Evolutionary conservation across 2,113 vertebrate species (phyloP), one percentile per base, ranked within the genome.

Genomic region (Siniperca chuatsi): DNA sequence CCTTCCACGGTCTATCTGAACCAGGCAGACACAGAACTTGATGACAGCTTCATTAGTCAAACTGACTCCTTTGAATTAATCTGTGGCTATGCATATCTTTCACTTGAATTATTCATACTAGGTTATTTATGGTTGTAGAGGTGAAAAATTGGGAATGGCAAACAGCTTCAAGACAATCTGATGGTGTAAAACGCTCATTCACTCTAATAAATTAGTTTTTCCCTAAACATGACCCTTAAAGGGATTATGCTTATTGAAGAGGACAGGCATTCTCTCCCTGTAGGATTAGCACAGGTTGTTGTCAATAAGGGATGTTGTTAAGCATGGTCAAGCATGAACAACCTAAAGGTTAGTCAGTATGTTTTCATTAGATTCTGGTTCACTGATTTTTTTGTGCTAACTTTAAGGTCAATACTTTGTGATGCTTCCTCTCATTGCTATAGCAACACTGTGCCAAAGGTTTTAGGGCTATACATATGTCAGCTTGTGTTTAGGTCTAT

Each of bases 21-120:
- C 7, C 54, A 68, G 54, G 48, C 87, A 77, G 68, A 78, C 25
- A 29, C 25, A 44, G 42, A 62, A 60, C 54, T 60, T 33, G 46
- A 72, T 80, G 70, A 83, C 74, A 79, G 66, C 65, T 79, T 77
- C 65, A 83, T 83, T 70, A 62, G 57, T 90, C 46, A 70, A 44
- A 16, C 11, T 29, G 54, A 57, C 25, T 52, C 57, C 48, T 50
- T 79, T 70, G 21, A 76, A 89, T 79, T 20, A 35, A 65, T 82
- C 75, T 77, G 78, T 74, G n/a, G 8, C 73, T 50, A 21, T 73
- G 77, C 54, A 83, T 81, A 75, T 85, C 12, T 7, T n/a, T 61
- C 58, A 13, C 1, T 6, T 85, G 40, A 78, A 83, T 77, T 84
- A 77, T 74, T 90, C 33, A 84, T 69, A 42, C 2, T 55, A 46